Evolutionary conservation across 2,797 vertebrate species (phyloP).

Genomic region (Rostrhamus sociabilis): DNA sequence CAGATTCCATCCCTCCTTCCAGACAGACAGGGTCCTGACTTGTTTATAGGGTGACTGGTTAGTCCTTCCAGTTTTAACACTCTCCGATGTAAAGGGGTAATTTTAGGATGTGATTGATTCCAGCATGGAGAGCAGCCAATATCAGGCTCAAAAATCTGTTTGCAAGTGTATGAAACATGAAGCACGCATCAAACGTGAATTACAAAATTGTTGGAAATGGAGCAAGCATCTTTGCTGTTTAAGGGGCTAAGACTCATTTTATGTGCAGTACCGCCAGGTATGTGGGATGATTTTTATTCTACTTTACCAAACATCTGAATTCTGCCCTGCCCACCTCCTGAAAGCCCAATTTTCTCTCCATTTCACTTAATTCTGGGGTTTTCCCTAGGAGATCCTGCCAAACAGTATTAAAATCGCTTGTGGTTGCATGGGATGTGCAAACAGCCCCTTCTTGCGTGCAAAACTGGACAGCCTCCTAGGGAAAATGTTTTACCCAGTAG

Average conservation of each 20-base stretch:
- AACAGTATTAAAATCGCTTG: not conserved
- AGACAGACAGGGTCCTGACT: accelerated
- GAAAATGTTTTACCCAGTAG: not conserved
- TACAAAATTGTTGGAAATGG: accelerated
- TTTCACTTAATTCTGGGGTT: not conserved
- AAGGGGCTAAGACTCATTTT: not conserved
- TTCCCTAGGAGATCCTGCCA: not conserved
- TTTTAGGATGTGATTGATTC: not conserved
- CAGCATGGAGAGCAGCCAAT: not conserved
- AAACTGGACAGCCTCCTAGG: not conserved
- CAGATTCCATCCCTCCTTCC: not conserved
- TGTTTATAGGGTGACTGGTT: accelerated
- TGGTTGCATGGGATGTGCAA: not conserved
- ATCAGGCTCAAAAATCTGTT: not conserved
- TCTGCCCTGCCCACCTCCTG: not conserved
- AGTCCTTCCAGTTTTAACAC: not conserved
- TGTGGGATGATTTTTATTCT: not conserved
- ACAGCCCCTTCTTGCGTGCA: not conserved
- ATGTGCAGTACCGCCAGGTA: not conserved
- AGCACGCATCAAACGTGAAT: accelerated
- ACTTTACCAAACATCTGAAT: not conserved
- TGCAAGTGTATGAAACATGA: accelerated
- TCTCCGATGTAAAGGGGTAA: not conserved
- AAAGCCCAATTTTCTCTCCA: not conserved
- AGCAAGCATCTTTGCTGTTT: not conserved